Conservation (phyloP, 23 tunicate species). For the Botrylloides violaceus region DNA sequence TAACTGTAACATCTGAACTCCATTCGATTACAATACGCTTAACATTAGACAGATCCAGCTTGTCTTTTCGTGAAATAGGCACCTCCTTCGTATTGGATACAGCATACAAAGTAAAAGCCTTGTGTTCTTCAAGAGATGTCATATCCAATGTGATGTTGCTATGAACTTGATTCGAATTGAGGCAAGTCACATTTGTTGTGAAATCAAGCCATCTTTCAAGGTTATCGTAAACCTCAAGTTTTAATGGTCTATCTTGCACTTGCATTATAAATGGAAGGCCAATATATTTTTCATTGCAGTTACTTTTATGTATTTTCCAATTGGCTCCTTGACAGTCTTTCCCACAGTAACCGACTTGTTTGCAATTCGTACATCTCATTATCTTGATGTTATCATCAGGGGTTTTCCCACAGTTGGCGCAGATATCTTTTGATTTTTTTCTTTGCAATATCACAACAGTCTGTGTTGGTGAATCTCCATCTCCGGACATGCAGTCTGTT, state of each 20-base stretch:
- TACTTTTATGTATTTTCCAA: constrained; percentile 57
- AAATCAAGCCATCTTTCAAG: not conserved
- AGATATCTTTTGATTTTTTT: constrained; percentile 1
- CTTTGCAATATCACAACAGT: constrained; percentile 43
- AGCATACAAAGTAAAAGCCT: not conserved
- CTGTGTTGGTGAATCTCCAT: constrained; percentile 21
- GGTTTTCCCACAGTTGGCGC: constrained; percentile 41
- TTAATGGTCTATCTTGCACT: not conserved
- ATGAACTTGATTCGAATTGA: not conserved
- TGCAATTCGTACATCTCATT: constrained; percentile 68
- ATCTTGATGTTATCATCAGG: constrained; percentile 20
- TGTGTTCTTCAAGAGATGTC: not conserved
- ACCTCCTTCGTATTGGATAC: not conserved
- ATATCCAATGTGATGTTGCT: too few species aligned
- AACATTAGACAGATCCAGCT: not conserved
- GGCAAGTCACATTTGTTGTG: not conserved
- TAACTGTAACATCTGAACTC: not conserved
- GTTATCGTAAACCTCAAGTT: not conserved
- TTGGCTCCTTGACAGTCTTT: constrained; percentile 64
- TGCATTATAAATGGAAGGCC: constrained; percentile 51
- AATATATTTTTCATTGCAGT: constrained; percentile 36
- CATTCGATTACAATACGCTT: not conserved
- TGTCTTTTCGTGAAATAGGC: not conserved
- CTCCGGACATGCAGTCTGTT: not conserved
- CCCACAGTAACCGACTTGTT: constrained; percentile 60